phyloP scores from a whole-genome alignment of 2,113 vertebrate species.

The Loxodonta africana region DNA sequence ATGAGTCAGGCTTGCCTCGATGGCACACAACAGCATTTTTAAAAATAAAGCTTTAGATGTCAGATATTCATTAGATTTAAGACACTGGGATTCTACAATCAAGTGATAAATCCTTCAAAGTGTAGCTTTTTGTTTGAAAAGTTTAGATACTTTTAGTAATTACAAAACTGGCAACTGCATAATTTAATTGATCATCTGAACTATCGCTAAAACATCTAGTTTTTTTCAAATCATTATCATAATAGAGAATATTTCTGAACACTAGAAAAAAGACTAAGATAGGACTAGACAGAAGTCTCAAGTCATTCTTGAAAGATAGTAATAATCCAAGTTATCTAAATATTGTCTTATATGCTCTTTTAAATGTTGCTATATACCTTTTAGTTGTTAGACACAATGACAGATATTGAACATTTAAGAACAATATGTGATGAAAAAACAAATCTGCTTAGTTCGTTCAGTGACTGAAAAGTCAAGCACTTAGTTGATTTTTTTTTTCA shows the following conservation, averaged over 20 bases:
- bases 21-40: not conserved
- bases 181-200: not conserved
- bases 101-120: not conserved
- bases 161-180: not conserved
- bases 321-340: conserved; percentile 4
- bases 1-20: too few species aligned
- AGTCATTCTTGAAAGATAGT: not conserved
- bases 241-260: conserved; percentile 36
- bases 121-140: not conserved
- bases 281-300: not conserved
- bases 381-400: not conserved
- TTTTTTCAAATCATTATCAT: conserved; percentile 2
- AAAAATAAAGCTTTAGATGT: not conserved
- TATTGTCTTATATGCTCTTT: not conserved
- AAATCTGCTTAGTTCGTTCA: not conserved
- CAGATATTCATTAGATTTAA: not conserved
- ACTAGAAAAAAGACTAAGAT: not conserved
- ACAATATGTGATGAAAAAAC: not conserved
- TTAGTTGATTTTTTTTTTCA: not conserved
- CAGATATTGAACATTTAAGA: not conserved
- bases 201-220: not conserved
- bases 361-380: not conserved
- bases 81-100: not conserved
- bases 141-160: not conserved
- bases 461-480: not conserved